Evolutionary conservation across 2,113 vertebrate genomes (phyloP).

Genomic region (Saimiri boliviensis): DNA sequence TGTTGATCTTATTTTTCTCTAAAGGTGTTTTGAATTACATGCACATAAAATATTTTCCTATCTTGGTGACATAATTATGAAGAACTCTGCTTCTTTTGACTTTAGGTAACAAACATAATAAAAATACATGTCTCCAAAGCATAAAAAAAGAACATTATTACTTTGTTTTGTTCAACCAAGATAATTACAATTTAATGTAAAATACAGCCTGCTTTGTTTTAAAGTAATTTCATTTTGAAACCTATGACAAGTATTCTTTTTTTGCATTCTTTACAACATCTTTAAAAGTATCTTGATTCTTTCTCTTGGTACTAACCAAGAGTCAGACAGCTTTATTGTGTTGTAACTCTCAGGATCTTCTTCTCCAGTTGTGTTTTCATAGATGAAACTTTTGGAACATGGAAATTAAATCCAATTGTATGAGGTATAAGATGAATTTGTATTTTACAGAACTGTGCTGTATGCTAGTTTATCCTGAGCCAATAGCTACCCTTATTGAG

Average conservation of each 20-base stretch:
- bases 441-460: background rate
- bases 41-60: conserved; percentile 42
- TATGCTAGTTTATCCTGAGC: background rate
- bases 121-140: conserved; percentile 54
- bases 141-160: background rate
- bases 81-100: conserved; percentile 36
- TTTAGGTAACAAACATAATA: conserved; percentile 10
- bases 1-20: conserved; percentile 47
- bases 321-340: background rate
- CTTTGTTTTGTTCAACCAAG: conserved; percentile 9
- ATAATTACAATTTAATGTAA: background rate
- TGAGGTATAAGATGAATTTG: background rate
- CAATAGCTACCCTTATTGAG: background rate
- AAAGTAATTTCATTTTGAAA: background rate
- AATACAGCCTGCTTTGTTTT: background rate
- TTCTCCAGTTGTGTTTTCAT: background rate
- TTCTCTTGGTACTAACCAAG: background rate
- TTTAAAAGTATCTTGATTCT: background rate
- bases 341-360: background rate
- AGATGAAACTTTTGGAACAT: background rate
- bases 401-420: background rate
- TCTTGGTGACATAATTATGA: conserved; percentile 56
- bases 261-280: background rate
- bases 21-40: conserved; percentile 40
- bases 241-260: background rate